phyloP scores from a whole-genome alignment of 1,140 invertebrate species.

The Orussus abietinus region DNA sequence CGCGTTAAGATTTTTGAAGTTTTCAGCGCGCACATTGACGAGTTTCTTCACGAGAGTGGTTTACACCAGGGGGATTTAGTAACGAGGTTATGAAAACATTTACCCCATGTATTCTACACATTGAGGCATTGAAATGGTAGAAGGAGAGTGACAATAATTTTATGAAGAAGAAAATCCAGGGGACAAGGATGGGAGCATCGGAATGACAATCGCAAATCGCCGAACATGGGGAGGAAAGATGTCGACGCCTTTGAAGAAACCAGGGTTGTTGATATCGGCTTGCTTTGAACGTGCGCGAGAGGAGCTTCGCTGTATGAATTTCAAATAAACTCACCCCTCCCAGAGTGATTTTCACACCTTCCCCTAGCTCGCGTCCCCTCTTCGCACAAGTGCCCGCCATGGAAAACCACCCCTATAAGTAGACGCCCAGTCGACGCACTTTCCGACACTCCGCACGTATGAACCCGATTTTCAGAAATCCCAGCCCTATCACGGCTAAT shows the following conservation, averaged over 20 bases:
- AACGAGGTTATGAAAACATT: no score
- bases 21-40: no score
- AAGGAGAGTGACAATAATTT: no score
- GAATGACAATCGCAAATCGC: no score
- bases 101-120: no score
- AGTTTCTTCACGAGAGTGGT: no score
- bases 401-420: neutral
- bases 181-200: no score
- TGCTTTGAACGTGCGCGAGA: slow-evolving; percentile 25
- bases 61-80: no score
- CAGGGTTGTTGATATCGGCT: slow-evolving; percentile 24
- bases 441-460: slow-evolving; percentile 6
- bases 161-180: no score
- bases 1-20: no score
- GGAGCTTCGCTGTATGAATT: slow-evolving; percentile 26
- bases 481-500: slow-evolving; percentile 11
- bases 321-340: slow-evolving; percentile 21
- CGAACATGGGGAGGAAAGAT: no score
- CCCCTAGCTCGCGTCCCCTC: slow-evolving; percentile 4
- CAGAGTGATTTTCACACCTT: neutral
- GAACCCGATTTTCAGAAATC: slow-evolving; percentile 13
- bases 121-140: no score
- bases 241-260: slow-evolving; percentile 25
- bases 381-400: neutral
- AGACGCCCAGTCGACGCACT: slow-evolving; percentile 2